A percentile compares a stretch with the other conserved stretches of the same genome.
Evolutionary conservation across 2,113 vertebrate species (phyloP).

Genomic region (Macheiramphus alcinus): DNA sequence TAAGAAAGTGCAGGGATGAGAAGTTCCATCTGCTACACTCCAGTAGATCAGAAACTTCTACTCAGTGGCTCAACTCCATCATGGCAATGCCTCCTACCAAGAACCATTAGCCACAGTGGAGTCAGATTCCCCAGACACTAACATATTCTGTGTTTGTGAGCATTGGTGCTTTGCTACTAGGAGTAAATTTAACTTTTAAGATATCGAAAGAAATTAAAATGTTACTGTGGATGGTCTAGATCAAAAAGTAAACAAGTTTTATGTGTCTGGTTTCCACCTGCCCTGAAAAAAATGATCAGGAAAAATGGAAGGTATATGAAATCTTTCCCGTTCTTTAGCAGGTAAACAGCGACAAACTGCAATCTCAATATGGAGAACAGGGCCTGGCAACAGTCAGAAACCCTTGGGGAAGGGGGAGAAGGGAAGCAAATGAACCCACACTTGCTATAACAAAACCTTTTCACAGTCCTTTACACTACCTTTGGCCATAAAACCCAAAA

Average conservation of each 20-base stretch:
- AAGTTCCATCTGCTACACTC: neutral
- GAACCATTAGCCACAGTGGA: neutral
- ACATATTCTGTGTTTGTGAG: neutral
- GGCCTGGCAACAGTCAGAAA: neutral
- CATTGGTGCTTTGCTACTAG: neutral
- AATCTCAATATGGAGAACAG: neutral
- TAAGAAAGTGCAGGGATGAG: neutral
- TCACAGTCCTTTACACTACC: neutral
- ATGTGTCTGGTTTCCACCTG: neutral
- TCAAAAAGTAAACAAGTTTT: neutral
- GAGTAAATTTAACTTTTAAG: neutral
- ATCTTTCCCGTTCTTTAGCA: neutral
- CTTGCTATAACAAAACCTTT: neutral
- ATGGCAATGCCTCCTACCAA: neutral
- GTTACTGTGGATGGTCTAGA: neutral
- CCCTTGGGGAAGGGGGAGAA: neutral
- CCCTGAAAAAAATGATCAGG: neutral
- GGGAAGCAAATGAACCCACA: neutral
- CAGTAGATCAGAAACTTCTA: neutral
- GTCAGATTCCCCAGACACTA: neutral
- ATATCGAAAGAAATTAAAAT: neutral
- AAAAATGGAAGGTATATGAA: neutral
- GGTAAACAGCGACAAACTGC: neutral
- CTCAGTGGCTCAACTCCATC: neutral
- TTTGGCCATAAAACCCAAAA: conserved; percentile 9